Conservation (phyloP, 2,888 invertebrate species). For the Hedychridium roseum region DNA sequence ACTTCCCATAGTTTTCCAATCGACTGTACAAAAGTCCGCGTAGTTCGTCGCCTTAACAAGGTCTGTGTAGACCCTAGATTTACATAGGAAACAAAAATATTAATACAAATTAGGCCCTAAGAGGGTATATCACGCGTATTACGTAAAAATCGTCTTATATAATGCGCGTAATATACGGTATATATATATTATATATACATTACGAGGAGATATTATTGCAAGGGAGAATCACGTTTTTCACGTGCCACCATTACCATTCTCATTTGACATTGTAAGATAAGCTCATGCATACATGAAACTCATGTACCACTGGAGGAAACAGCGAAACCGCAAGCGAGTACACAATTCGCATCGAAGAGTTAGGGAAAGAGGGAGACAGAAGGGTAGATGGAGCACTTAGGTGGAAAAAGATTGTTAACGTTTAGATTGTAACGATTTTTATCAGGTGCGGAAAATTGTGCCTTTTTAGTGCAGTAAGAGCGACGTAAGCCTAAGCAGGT, state of each 20-base stretch:
- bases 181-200: constrained; percentile 15
- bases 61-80: constrained; percentile 54
- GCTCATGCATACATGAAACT: constrained; percentile 26
- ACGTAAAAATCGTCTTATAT: constrained; percentile 38
- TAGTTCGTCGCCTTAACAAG: constrained; percentile 60
- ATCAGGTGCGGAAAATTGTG: constrained; percentile 61
- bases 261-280: constrained; percentile 40
- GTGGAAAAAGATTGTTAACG: constrained; percentile 41
- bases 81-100: constrained; percentile 49
- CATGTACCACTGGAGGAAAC: constrained; percentile 15
- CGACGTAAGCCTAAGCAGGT: constrained; percentile 58
- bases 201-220: constrained; percentile 24
- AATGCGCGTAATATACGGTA: constrained; percentile 40
- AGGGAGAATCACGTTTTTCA: constrained; percentile 30
- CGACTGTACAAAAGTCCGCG: constrained; percentile 59
- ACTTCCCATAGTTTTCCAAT: constrained; percentile 56
- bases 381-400: too few species aligned
- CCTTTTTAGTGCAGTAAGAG: constrained; percentile 63
- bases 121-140: constrained; percentile 52
- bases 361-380: constrained; percentile 7
- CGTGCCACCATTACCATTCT: constrained; percentile 35
- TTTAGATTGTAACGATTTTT: constrained; percentile 50
- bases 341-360: constrained; percentile 24
- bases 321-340: constrained; percentile 14
- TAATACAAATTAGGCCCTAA: constrained; percentile 57